phyloP scores from a whole-genome alignment of 2,113 vertebrate genomes.

The Ophthalmolycus amberensis region DNA sequence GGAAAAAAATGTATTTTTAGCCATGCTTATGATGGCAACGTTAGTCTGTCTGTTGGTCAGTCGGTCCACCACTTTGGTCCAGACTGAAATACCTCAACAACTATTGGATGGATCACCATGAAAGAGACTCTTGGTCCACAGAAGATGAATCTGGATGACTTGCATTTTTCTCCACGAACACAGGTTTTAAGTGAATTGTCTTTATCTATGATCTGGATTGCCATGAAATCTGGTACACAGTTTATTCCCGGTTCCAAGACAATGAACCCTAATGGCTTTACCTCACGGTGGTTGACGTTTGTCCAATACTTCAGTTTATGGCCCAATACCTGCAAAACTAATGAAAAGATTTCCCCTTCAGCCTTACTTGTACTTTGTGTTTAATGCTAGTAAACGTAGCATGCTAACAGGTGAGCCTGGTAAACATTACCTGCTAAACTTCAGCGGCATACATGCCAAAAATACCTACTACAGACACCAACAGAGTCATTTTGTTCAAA shows the following conservation, averaged over 20 bases:
- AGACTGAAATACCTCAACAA: neutral
- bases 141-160: neutral
- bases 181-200: neutral
- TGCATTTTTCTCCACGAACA: neutral
- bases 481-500: slow-evolving; percentile 19
- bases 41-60: too few species aligned
- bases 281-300: neutral
- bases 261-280: neutral
- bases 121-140: neutral
- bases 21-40: neutral
- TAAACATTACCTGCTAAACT: neutral
- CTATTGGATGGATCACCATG: neutral
- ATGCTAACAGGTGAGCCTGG: neutral
- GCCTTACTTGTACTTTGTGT: neutral
- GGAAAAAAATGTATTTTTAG: neutral
- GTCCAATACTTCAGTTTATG: neutral
- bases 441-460: neutral
- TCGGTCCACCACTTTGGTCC: too few species aligned
- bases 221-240: neutral
- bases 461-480: neutral
- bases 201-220: neutral
- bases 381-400: neutral
- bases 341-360: neutral
- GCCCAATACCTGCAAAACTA: neutral
- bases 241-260: neutral